phyloP scores from a whole-genome alignment of 2,888 invertebrate genomes.

The Oligia latruncula region DNA sequence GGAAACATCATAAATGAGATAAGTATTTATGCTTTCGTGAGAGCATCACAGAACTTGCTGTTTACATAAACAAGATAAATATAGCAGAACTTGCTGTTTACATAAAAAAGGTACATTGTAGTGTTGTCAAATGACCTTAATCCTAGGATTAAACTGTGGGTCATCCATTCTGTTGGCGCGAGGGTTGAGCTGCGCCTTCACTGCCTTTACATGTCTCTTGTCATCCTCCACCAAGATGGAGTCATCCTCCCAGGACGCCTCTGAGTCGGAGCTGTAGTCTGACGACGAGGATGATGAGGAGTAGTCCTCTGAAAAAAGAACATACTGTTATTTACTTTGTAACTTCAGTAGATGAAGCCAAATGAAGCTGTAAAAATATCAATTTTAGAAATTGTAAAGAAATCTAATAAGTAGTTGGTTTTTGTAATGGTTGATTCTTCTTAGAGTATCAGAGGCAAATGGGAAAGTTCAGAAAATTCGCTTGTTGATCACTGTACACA shows the following conservation, averaged over 20 bases:
- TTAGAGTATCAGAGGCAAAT: neutral
- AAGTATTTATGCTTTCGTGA: neutral
- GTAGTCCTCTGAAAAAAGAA: slow-evolving; percentile 78
- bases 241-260: slow-evolving; percentile 85
- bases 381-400: neutral
- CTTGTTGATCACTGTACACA: neutral
- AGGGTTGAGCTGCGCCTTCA: slow-evolving; percentile 79
- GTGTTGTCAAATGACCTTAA: slow-evolving; percentile 75
- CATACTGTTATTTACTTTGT: neutral
- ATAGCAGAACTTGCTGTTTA: neutral
- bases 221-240: slow-evolving; percentile 81
- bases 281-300: slow-evolving; percentile 84
- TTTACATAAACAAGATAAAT: neutral
- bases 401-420: neutral
- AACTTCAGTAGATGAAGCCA: neutral
- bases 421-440: neutral
- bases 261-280: slow-evolving; percentile 86
- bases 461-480: too few relatives aligned
- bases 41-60: neutral
- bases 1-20: neutral
- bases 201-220: slow-evolving; percentile 70
- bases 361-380: neutral
- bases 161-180: slow-evolving; percentile 86
- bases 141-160: slow-evolving; percentile 79
- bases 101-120: neutral